Evolutionary conservation across 2,888 invertebrate genomes (phyloP).

Genomic region (Hanleya hanleyi): DNA sequence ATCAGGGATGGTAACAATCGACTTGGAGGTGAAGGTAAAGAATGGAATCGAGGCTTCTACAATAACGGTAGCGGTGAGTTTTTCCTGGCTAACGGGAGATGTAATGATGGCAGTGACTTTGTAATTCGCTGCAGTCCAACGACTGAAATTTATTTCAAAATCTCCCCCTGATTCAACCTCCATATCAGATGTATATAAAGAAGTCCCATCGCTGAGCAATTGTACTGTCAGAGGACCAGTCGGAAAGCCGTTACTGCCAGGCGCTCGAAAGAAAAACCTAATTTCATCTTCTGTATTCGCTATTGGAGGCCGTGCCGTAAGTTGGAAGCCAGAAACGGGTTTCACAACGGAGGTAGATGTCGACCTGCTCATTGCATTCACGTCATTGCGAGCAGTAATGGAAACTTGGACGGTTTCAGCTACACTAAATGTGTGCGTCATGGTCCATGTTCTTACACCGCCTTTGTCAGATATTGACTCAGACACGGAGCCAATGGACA

Average conservation of each 20-base stretch:
- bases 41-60: background rate
- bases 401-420: background rate
- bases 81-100: background rate
- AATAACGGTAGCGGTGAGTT: background rate
- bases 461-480: background rate
- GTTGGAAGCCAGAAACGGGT: background rate
- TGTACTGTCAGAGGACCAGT: background rate
- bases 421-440: background rate
- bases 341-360: background rate
- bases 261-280: background rate
- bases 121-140: background rate
- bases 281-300: background rate
- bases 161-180: background rate
- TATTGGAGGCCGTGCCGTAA: background rate
- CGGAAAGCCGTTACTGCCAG: background rate
- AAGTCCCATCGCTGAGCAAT: background rate
- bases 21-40: background rate
- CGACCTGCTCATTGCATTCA: background rate
- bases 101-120: background rate
- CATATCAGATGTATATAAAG: background rate
- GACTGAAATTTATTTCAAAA: background rate
- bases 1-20: background rate
- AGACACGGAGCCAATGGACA: background rate
- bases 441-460: background rate
- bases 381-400: background rate